Base-by-base conservation (phyloP, 2,888 invertebrate species). In the Terebella lapidaria region DNA sequence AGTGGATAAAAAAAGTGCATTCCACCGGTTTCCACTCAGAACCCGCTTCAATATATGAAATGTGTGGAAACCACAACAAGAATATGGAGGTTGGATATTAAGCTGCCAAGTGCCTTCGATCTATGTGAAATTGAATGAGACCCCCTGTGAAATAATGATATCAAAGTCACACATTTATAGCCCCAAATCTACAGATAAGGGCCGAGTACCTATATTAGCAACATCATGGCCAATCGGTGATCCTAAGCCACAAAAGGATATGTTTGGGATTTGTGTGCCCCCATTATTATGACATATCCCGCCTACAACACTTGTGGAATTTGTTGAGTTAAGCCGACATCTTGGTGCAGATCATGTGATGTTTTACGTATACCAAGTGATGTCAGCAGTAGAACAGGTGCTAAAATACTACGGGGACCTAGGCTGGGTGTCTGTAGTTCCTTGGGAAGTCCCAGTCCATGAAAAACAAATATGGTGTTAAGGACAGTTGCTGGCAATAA, bases 11-110 rank as follows among this genome's bases (percentile, higher is more conserved):
- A n/a, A n/a, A n/a, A 22, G 18, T 5, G n/a, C 24, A 52, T 22
- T 18, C 1, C 24, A 15, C 4, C n/a, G 24, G 20, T 3, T 28
- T 26, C 49, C 49, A 24, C 18, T 53, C 56, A 30, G 54, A 30
- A 30, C 18, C 42, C 20, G 68, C 70, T 18, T 56, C 55, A 3
- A 66, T 65, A 22, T 72, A 75, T 52, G 75, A 76, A 62, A 74
- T 78, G 74, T 75, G 78, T 66, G 79, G 79, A 59, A 79, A 78
- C 64, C 79, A 79, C 63, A 72, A 69, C 3, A 74, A 62, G 62
- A 61, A 2, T 78, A 71, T 60, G 78, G 76, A 10, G 79, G 78
- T 20, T 75, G 72, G 68, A 73, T 77, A 49, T 70, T 75, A 47
- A 70, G 73, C 2, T 78, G 78, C 66, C 57, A 58, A 18, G 58